A percentile compares a stretch with the other conserved stretches of the same genome.
phyloP scores from a whole-genome alignment of 2,888 invertebrate genomes.

The Copidosoma aretas region DNA sequence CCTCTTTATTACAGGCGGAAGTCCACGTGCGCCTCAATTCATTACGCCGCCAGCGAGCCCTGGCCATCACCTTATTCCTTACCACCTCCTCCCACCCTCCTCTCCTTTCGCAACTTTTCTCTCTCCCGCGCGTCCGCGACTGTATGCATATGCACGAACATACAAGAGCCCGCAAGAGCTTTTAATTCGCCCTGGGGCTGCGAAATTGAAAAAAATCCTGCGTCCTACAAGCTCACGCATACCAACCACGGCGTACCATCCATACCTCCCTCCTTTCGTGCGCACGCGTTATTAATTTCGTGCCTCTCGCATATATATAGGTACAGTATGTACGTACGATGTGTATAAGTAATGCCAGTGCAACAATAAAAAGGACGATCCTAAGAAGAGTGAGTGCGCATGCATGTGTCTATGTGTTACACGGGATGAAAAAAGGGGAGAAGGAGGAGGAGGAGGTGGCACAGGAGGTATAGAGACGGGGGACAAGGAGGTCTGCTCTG shows the following conservation, averaged over 20 bases:
- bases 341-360: background rate
- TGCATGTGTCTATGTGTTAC: background rate
- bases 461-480: conserved; percentile 5
- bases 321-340: too few relatives aligned
- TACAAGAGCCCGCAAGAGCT: conserved; percentile 8
- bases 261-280: too few relatives aligned
- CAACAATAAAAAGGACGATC: conserved; percentile 8
- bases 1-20: conserved; percentile 18
- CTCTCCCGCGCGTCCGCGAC: too few relatives aligned
- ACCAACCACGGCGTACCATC: too few relatives aligned
- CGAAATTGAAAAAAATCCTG: conserved; percentile 21
- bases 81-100: too few relatives aligned
- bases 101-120: too few relatives aligned
- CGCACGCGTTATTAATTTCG: too few relatives aligned
- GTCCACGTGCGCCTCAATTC: conserved; percentile 11
- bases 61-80: too few relatives aligned
- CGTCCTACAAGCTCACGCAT: too few relatives aligned
- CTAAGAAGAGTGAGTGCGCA: background rate
- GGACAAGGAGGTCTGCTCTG: conserved; percentile 27
- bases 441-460: conserved; percentile 1
- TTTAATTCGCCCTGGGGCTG: conserved; percentile 28
- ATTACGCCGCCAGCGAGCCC: background rate
- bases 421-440: background rate
- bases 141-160: background rate
- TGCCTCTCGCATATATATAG: too few relatives aligned